A percentile compares a stretch with the other conserved stretches of the same genome.
Conservation (phyloP, 2,113 vertebrate species). For the Jacana jacana region DNA sequence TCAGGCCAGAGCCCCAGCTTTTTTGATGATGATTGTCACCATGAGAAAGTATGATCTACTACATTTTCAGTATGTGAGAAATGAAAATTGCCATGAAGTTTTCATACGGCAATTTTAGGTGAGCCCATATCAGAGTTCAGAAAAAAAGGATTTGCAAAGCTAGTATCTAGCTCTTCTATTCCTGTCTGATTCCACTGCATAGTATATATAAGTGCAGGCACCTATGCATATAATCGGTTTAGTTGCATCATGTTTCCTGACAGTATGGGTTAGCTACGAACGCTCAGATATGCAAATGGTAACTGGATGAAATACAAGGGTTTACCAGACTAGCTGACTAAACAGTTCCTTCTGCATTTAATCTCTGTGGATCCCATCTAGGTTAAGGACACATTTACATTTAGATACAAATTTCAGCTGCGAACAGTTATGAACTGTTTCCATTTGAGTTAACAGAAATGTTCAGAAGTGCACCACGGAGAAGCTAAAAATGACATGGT, state of each 20-base stretch:
- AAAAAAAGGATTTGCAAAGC: not conserved
- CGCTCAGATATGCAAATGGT: not conserved
- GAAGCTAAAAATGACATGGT: not conserved
- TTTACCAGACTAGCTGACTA: conserved; percentile 19
- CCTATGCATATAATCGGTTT: not conserved
- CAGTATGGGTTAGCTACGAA: not conserved
- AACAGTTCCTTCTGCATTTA: conserved; percentile 13
- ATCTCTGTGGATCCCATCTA: not conserved
- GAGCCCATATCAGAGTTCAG: not conserved
- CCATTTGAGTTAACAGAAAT: not conserved
- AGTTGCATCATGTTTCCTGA: not conserved
- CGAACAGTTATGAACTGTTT: not conserved
- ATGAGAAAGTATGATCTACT: not conserved
- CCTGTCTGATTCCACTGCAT: not conserved
- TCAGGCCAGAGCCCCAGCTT: not conserved
- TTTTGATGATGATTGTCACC: not conserved
- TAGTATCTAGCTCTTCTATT: not conserved
- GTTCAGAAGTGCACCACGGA: not conserved
- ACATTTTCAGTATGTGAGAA: not conserved
- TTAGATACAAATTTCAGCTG: not conserved
- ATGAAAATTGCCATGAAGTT: not conserved
- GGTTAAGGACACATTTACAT: conserved; percentile 25
- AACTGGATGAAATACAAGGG: not conserved
- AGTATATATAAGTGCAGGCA: not conserved
- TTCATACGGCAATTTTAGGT: not conserved